Evolutionary conservation across 2,888 invertebrate species (phyloP).

Genomic region (Dichetophora obliterata): DNA sequence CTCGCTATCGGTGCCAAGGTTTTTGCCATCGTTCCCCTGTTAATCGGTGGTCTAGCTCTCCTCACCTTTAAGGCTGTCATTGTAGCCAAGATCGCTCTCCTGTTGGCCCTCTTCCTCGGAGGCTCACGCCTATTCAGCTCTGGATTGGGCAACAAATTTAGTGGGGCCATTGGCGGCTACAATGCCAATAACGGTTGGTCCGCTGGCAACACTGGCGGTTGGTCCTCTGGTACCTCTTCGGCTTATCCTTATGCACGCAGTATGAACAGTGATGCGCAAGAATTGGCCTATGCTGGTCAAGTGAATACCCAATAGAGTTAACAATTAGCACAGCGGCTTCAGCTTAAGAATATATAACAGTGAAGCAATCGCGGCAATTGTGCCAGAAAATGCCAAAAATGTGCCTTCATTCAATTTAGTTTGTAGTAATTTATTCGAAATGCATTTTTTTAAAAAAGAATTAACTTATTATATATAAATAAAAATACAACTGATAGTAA

Average conservation of each 20-base stretch:
- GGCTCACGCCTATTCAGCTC: constrained; percentile 78
- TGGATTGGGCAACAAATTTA: constrained; percentile 70
- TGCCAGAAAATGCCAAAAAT: constrained; percentile 52
- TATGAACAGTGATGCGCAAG: constrained; percentile 76
- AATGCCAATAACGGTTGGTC: constrained; percentile 55
- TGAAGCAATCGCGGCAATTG: constrained; percentile 39
- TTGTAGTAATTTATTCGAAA: constrained; percentile 62
- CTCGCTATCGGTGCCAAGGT: constrained; percentile 80
- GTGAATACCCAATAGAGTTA: constrained; percentile 57
- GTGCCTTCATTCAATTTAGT: constrained; percentile 64
- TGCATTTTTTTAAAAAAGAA: constrained; percentile 20
- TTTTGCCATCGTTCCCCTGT: constrained; percentile 78
- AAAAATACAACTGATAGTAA: constrained; percentile 37
- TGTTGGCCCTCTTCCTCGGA: constrained; percentile 79
- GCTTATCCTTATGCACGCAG: constrained; percentile 72
- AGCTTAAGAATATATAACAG: not conserved
- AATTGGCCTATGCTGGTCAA: constrained; percentile 80
- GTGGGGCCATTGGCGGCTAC: constrained; percentile 57
- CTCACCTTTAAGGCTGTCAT: constrained; percentile 83
- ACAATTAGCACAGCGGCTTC: not conserved
- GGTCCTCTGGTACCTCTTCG: constrained; percentile 61
- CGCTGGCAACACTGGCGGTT: constrained; percentile 52
- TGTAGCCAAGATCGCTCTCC: constrained; percentile 82
- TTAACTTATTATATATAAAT: constrained; percentile 43
- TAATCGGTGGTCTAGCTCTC: constrained; percentile 80